Evolutionary conservation across 1,140 invertebrate genomes (phyloP).

Genomic region (Drosophila bifasciata): DNA sequence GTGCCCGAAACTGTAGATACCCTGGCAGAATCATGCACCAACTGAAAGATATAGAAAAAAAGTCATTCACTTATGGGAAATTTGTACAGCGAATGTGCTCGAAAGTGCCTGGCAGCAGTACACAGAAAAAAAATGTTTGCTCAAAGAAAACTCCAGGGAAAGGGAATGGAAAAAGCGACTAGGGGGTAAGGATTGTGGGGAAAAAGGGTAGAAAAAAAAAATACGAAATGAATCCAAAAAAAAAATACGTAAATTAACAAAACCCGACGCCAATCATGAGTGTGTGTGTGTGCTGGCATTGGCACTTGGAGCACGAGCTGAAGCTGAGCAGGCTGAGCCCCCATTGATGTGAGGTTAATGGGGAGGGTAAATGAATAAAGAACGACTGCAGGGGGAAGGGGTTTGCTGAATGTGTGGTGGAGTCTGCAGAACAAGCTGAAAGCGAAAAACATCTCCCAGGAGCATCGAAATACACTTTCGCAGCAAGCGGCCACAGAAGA

Average conservation of each 20-base stretch:
- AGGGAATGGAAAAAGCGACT: not conserved
- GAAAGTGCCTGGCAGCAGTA: too few species aligned
- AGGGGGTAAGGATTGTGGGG: not conserved
- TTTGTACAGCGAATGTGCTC: too few species aligned
- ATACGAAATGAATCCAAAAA: conserved; percentile 9
- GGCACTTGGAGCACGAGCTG: too few species aligned
- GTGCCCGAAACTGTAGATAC: too few species aligned
- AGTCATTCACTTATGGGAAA: not conserved
- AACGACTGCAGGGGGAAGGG: conserved; percentile 7
- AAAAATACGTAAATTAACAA: conserved; percentile 72
- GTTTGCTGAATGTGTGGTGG: not conserved
- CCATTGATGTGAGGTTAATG: not conserved
- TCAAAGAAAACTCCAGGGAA: not conserved
- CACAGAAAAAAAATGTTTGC: not conserved
- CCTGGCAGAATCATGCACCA: too few species aligned
- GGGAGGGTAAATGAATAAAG: conserved; percentile 4
- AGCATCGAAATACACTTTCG: conserved; percentile 29
- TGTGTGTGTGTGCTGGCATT: conserved; percentile 17
- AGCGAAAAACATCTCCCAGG: too few species aligned
- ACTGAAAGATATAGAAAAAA: not conserved
- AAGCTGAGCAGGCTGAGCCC: too few species aligned
- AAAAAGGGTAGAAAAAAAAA: conserved; percentile 4
- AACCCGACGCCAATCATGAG: conserved; percentile 75
- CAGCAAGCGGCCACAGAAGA: too few species aligned
- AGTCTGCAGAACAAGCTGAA: conserved; percentile 15